phyloP scores from a whole-genome alignment of 2,797 vertebrate genomes.

The Enteromius thamalakanensis region DNA sequence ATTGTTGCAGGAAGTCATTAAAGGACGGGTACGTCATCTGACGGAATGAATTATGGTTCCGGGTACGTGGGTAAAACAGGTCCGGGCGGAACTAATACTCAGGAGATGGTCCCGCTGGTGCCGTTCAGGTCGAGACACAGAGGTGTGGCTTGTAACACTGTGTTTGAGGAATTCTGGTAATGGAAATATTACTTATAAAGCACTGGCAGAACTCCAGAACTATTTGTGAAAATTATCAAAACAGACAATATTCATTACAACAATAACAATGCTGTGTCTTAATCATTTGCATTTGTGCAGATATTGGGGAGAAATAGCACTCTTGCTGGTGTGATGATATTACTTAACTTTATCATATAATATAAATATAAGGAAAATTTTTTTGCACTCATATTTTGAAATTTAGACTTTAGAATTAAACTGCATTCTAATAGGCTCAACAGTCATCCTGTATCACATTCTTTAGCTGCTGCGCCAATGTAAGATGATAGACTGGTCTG shows the following conservation, averaged over 20 bases:
- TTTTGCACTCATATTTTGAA: not conserved
- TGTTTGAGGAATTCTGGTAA: not conserved
- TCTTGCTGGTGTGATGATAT: not conserved
- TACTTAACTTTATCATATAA: not conserved
- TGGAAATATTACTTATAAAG: not conserved
- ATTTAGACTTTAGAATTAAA: not conserved
- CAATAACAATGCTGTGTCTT: not conserved
- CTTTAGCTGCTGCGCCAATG: not conserved
- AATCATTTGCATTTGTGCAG: not conserved
- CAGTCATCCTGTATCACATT: not conserved
- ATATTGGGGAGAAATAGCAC: not conserved
- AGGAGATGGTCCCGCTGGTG: no score
- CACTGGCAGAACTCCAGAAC: not conserved
- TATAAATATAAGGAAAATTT: not conserved
- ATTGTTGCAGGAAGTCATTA: no score
- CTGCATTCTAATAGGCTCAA: not conserved
- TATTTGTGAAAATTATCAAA: not conserved
- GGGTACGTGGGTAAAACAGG: no score
- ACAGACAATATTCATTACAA: not conserved
- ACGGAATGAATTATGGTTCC: no score
- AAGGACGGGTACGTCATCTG: no score
- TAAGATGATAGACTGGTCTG: not conserved
- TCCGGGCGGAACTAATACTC: no score
- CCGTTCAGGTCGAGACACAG: no score
- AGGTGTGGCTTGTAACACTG: no score